Percentiles rank a stretch among this genome's conserved stretches.
Conservation (phyloP, 2,113 vertebrate species). For the Sander lucioperca region DNA sequence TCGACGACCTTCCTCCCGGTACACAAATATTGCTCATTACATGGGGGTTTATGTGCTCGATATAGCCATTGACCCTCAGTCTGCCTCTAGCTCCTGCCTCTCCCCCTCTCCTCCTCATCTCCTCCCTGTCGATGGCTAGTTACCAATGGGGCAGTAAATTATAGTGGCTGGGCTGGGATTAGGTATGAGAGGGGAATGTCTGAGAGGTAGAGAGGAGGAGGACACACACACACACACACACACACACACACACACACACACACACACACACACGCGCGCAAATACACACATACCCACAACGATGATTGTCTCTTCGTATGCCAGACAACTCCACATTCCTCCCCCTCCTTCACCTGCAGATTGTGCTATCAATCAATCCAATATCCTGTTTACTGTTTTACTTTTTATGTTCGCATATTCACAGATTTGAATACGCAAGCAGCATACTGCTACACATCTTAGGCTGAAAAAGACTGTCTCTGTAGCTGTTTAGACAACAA, state of each 20-base stretch:
- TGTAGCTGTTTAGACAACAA: constrained; percentile 7
- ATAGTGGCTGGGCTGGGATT: constrained; percentile 73
- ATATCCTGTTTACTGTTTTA: constrained; percentile 44
- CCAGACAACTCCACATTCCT: constrained; percentile 64
- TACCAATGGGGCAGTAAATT: constrained; percentile 79
- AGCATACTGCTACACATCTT: neutral
- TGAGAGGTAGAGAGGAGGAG: constrained; percentile 47
- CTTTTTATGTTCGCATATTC: constrained; percentile 49
- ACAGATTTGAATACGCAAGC: constrained; percentile 10
- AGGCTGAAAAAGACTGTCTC: neutral
- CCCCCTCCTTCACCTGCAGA: constrained; percentile 64
- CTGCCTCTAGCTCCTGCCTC: constrained; percentile 63
- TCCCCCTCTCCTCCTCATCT: constrained; percentile 61
- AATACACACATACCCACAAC: constrained; percentile 38
- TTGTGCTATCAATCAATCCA: constrained; percentile 74
- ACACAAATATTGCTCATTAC: constrained; percentile 85
- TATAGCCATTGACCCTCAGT: constrained; percentile 78
- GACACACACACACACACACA: constrained; percentile 23
- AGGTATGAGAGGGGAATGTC: constrained; percentile 62
- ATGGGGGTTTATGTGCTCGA: constrained; percentile 80
- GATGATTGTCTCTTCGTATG: constrained; percentile 71
- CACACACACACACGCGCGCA: constrained; percentile 8
- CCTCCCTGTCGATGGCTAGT: constrained; percentile 73
- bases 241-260: constrained; percentile 38
- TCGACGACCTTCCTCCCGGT: constrained; percentile 72